Evolutionary conservation across 37 sponge, comb jelly and placozoan genomes (phyloP), one percentile per base, ranked within the genome.

Genomic region (Theonella swinhoei): DNA sequence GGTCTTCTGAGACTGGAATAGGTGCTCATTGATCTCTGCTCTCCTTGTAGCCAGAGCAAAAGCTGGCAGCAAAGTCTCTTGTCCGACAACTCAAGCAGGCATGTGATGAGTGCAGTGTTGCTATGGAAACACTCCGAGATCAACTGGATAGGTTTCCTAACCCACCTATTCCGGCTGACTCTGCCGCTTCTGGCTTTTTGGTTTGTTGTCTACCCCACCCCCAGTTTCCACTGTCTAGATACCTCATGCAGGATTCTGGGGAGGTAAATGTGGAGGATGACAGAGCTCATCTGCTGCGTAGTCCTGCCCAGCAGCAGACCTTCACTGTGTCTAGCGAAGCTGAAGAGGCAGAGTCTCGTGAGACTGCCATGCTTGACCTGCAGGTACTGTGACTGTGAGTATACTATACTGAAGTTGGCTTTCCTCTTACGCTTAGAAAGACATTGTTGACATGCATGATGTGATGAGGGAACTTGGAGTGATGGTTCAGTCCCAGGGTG

Each of bases 401-500:
- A 47, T 7, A 47, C 54, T 47, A 14, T 47, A 47, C 14, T 7
- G 54, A 47, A 7, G 5, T 30, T 23, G 68, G 68, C 9, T 19
- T 66, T 66, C 7, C 31, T 8, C 5, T 9, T 5, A 29, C 68
- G 7, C 28, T 23, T 72, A 72, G 73, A 36, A 17, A 23, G 37
- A 72, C 36, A 72, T 72, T 22, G 73, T 72, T 33, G n/a, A n/a
- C 25, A 31, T 72, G 31, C 73, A 37, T 72, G 73, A 32, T n/a
- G 36, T 72, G 25, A 72, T 72, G 73, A 37, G 36, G n/a, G 36
- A 36, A 11, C 31, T 72, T 23, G 37, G 36, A 4, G 20, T 31
- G 11, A n/a, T 33, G 73, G 73, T 72, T 7, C 17, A 35, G 14
- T 24, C 25, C 4, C 73, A 72, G 38, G 73, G 73, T 33, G 73